Percentiles rank a stretch among this genome's conserved stretches.
Conservation (phyloP, 2,888 invertebrate species). For the Oxycera nigricornis region DNA sequence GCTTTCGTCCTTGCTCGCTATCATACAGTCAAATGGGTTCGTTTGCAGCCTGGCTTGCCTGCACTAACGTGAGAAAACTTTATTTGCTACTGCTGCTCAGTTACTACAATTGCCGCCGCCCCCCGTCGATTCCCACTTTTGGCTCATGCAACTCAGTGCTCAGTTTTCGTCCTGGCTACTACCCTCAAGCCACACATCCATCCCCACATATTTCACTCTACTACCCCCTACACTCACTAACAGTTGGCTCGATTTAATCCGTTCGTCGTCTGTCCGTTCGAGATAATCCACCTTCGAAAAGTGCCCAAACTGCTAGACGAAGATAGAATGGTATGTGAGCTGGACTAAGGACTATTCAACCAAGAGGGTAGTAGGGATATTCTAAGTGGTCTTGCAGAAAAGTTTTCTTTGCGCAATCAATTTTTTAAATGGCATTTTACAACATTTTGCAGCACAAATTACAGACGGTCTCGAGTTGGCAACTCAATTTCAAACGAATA, state of each 20-base stretch:
- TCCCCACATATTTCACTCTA: slow-evolving; percentile 3
- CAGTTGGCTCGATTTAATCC: slow-evolving; percentile 28
- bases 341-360: slow-evolving; percentile 1
- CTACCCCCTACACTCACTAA: slow-evolving; percentile 2
- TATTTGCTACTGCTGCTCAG: slow-evolving; percentile 23
- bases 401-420: no score
- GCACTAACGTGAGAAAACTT: slow-evolving; percentile 27
- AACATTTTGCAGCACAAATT: no score
- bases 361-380: not conserved
- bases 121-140: not conserved
- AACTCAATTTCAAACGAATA: no score
- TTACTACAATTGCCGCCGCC: not conserved
- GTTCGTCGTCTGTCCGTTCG: slow-evolving; percentile 2
- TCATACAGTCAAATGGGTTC: not conserved
- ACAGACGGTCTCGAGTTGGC: no score
- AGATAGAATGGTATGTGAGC: not conserved
- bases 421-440: no score
- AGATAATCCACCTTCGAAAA: slow-evolving; percentile 18
- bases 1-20: not conserved
- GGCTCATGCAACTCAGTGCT: no score
- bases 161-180: not conserved
- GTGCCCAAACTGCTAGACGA: slow-evolving; percentile 9
- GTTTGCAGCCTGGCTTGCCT: not conserved
- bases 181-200: slow-evolving; percentile 1
- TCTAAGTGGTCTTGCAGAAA: not conserved